Evolutionary conservation across 2,888 invertebrate species (phyloP), one percentile per base, ranked within the genome.

Genomic region (Oscheius myriophilus): DNA sequence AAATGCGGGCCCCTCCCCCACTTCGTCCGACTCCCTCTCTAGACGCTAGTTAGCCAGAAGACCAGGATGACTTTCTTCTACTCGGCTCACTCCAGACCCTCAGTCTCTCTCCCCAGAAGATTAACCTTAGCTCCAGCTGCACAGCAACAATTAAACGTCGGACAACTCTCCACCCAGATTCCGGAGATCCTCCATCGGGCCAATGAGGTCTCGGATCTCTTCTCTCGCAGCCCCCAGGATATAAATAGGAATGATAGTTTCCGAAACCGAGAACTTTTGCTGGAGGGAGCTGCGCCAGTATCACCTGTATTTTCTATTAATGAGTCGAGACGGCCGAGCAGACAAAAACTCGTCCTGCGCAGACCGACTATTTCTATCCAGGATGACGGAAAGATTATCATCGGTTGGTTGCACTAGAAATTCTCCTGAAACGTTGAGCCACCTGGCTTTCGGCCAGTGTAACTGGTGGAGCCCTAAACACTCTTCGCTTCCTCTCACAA

Each of bases 281-380:
- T 42, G 42, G 61, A 39, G 39, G 21, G 63, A 45, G 73, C 75
- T 0, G 80, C 83, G 12, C 82, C 82, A 6, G 79, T 78, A 2
- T 76, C 78, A 18, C 80, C 82, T n/a, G 75, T 82, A 23, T 80
- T 82, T 66, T 82, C 82, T 53, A 73, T 73, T 16, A 51, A 64
- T 33, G 82, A 82, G 33, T 71, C 73, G 0, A 62, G 80, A 26
- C 61, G 70, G 21, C 58, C 69, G 4, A 76, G 73, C 53, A 68
- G 63, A 49, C 61, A 71, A 46, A 76, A 73, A 62, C 55, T 79
- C 1, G 62, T 75, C 4, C 66, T 85, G 16, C 62, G 85, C 54
- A 65, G 84, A 62, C 84, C 85, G 21, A 85, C 85, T 12, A 85
- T 85, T 58, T 84, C 84, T 45, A 83, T 85, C 45, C 82, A 83